These are phyloP conservation scores for Oreochromis mossambicus DNA, from an alignment of 2,797 vertebrate species.

Conservation along the genomic window DNA sequence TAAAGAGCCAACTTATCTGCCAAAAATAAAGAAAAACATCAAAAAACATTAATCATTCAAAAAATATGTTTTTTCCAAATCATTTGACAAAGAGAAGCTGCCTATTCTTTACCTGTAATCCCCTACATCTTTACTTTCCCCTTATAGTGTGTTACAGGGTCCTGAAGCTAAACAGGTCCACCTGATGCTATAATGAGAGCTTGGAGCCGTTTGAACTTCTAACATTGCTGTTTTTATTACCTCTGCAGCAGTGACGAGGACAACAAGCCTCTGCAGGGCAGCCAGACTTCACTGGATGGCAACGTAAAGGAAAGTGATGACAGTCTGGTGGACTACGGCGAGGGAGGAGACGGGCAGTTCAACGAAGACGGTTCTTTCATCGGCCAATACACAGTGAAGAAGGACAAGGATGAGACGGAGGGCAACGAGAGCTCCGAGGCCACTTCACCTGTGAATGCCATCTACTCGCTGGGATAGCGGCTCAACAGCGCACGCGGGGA, in stretches of 20 bases:
- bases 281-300: conserved; percentile 93
- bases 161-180: not conserved
- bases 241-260: conserved; percentile 90
- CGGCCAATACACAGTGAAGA: conserved; percentile 98
- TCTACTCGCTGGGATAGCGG: conserved; percentile 91
- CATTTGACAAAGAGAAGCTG: not conserved
- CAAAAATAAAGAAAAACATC: not conserved
- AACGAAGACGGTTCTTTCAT: conserved; percentile 98
- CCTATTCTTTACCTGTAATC: not conserved
- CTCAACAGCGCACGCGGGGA: not conserved
- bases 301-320: conserved; percentile 97
- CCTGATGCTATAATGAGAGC: not conserved
- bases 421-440: conserved; percentile 98
- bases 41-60: not conserved
- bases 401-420: conserved; percentile 98
- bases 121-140: conserved; percentile 1
- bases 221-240: not conserved
- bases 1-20: not conserved
- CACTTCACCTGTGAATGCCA: conserved; percentile 96
- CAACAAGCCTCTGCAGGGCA: conserved; percentile 97
- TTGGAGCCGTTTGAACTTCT: not conserved
- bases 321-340: conserved; percentile 97
- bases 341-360: conserved; percentile 96
- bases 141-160: not conserved
- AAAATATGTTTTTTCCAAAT: not conserved